Conservation (phyloP, 2,888 invertebrate genomes). For the Neoaliturus tenellus region DNA sequence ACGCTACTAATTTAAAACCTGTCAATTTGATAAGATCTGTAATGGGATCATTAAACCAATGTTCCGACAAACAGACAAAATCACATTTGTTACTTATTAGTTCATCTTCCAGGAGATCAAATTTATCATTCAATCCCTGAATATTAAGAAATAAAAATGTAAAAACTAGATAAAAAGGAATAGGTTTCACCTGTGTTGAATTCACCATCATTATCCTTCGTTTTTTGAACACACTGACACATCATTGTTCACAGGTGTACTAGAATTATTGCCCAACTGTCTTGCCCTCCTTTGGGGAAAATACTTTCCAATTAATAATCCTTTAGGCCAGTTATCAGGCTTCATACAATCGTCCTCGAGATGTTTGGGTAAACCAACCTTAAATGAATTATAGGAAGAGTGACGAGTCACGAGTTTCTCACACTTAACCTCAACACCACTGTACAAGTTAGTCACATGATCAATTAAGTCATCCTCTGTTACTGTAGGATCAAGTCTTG, state of each 20-base stretch:
- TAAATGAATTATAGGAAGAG: too few species aligned
- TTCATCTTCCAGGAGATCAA: not conserved
- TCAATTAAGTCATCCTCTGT: not conserved
- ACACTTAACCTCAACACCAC: conserved; percentile 5
- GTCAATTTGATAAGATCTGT: too few species aligned
- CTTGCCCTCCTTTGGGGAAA: not conserved
- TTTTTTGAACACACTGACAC: not conserved
- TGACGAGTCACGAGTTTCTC: too few species aligned
- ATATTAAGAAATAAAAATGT: too few species aligned
- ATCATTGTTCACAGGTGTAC: not conserved
- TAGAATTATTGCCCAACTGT: not conserved
- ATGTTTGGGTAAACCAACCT: conserved; percentile 1
- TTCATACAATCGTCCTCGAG: too few species aligned
- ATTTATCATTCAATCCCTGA: conserved; percentile 3
- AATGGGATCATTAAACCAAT: too few species aligned
- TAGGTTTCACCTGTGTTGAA: not conserved
- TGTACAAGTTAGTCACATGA: conserved; percentile 1
- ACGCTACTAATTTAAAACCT: too few species aligned
- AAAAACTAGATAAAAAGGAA: not conserved
- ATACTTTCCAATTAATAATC: too few species aligned
- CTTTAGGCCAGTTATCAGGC: too few species aligned
- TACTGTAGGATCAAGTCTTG: not conserved
- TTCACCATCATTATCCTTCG: not conserved
- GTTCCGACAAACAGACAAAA: too few species aligned
- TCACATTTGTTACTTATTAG: too few species aligned